Base-by-base conservation (phyloP, 2,888 invertebrate species). In the Chydorus sphaericus region DNA sequence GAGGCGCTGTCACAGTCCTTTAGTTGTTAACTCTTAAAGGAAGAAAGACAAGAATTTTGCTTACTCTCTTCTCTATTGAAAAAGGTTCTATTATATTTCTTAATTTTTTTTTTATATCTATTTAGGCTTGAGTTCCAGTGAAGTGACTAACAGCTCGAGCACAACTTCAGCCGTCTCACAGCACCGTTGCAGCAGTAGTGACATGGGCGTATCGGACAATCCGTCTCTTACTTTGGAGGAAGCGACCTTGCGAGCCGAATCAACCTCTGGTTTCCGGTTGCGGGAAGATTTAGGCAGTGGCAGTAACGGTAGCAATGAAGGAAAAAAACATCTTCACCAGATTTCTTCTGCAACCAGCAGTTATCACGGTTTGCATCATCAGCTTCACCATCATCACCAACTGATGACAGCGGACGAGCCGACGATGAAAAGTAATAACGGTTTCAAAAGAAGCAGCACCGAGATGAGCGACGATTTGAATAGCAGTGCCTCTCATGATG, bases 141-240 rank as follows among this genome's bases (percentile, higher is more conserved):
- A n/a, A n/a, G n/a, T n/a, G n/a, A n/a, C n/a, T n/a, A n/a, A n/a
- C 8, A 31, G 50, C 50, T 20, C 26, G 5, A 29, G 31, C 10
- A 14, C 50, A n/a, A 28, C 14, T 11, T 11, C 31, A 50, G 50
- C 50, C 11, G 18, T 20, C 31, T 33, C 50, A 3, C 31, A 23
- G n/a, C n/a, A n/a, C n/a, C n/a, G n/a, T n/a, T n/a, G n/a, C n/a
- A n/a, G n/a, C n/a, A n/a, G n/a, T 18, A 38, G 53, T 29, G 38
- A 28, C 29, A 55, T 55, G 55, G 55, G 55, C 20, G 48, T 55
- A 20, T 55, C 33, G n/a, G 55, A 55, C 55, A 55, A 55, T 26
- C 48, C 49, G 7, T 48, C 20, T 31, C 28, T 48, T 5, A 48
- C 16, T 26, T 33, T 36, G 37, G 48, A 31, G 18, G 55, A 48